Conservation (phyloP, 2,113 vertebrate genomes). For the Scartelaos histophorus region DNA sequence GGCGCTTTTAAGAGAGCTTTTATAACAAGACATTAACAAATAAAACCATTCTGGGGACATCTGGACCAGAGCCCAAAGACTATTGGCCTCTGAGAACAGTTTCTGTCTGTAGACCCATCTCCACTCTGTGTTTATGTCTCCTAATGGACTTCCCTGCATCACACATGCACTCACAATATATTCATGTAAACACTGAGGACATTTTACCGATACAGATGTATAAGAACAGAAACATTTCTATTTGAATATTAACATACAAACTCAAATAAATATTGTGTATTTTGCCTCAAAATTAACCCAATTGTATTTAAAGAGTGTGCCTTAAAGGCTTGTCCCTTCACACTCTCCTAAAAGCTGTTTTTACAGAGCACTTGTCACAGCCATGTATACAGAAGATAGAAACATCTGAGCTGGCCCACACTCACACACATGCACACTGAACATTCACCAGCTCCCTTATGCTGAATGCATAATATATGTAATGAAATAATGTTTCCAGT, state of each 20-base stretch:
- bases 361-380: slow-evolving; percentile 69
- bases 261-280: slow-evolving; percentile 71
- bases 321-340: slow-evolving; percentile 63
- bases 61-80: slow-evolving; percentile 56
- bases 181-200: slow-evolving; percentile 46
- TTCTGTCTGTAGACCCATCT: slow-evolving; percentile 43
- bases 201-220: slow-evolving; percentile 28
- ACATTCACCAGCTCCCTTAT: slow-evolving; percentile 66
- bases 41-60: slow-evolving; percentile 67
- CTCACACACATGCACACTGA: slow-evolving; percentile 59
- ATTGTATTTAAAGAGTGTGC: slow-evolving; percentile 60
- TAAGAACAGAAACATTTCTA: slow-evolving; percentile 49
- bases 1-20: slow-evolving; percentile 66
- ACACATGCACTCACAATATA: slow-evolving; percentile 32
- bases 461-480: slow-evolving; percentile 83
- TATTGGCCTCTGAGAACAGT: slow-evolving; percentile 43
- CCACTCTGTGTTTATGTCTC: slow-evolving; percentile 28
- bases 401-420: slow-evolving; percentile 65
- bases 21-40: slow-evolving; percentile 69
- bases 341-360: slow-evolving; percentile 64
- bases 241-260: slow-evolving; percentile 57
- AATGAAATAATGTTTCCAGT: slow-evolving; percentile 83
- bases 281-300: slow-evolving; percentile 62
- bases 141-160: slow-evolving; percentile 43
- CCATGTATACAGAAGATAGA: slow-evolving; percentile 63